Percentiles rank a stretch among this genome's conserved stretches.
These are phyloP conservation scores for Heliconius cydno DNA, from an alignment of 2,888 invertebrate species.

Conservation along the genomic window DNA sequence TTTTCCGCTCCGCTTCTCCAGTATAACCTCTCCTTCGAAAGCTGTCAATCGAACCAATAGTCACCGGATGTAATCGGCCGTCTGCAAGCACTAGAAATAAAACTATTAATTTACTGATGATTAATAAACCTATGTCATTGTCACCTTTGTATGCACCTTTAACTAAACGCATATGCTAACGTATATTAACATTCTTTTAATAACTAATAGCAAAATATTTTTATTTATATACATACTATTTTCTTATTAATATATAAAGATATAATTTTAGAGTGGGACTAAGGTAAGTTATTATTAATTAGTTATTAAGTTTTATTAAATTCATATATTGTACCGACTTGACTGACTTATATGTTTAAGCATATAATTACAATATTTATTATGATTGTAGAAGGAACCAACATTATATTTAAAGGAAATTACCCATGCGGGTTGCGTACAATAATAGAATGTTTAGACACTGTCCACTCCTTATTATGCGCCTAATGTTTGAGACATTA, in stretches of 20 bases:
- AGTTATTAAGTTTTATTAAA: not conserved
- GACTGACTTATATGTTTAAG: not conserved
- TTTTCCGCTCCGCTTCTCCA: slow-evolving; percentile 27
- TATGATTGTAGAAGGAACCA: too few relatives aligned
- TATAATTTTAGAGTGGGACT: not conserved
- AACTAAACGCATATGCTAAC: slow-evolving; percentile 23
- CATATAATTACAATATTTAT: too few relatives aligned
- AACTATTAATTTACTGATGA: slow-evolving; percentile 46
- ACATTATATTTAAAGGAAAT: too few relatives aligned
- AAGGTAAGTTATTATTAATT: not conserved
- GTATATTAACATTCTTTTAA: slow-evolving; percentile 22
- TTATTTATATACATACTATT: not conserved
- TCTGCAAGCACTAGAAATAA: slow-evolving; percentile 67
- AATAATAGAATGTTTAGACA: too few relatives aligned
- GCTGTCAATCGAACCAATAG: slow-evolving; percentile 66
- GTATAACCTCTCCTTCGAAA: slow-evolving; percentile 52
- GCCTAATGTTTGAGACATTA: too few relatives aligned
- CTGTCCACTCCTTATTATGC: too few relatives aligned
- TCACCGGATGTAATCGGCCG: slow-evolving; percentile 71
- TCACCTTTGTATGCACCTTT: slow-evolving; percentile 34
- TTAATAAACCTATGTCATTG: slow-evolving; percentile 35
- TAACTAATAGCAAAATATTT: slow-evolving; percentile 1
- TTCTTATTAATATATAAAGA: not conserved
- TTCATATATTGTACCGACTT: not conserved
- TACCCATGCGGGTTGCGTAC: too few relatives aligned